Base-by-base conservation (phyloP, 2,888 invertebrate species). In the Osmoderma eremita region DNA sequence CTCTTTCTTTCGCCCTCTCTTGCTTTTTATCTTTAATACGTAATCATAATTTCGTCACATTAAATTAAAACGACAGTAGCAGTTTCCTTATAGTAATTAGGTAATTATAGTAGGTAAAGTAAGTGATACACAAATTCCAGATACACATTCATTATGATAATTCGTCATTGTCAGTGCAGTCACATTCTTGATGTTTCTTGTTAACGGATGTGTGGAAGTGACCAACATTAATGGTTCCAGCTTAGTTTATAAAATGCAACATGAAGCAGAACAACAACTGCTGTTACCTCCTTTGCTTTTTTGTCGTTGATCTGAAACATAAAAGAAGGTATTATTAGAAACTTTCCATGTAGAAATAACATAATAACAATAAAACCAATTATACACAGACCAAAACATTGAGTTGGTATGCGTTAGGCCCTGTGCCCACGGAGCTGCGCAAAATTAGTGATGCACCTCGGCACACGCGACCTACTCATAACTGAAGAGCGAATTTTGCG, bases 211-310 rank as follows among this genome's bases (percentile, higher is more conserved):
- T 36, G 58, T 61, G 58, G 63, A 45, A 42, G 65, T 56, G 65
- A 49, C 48, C 48, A 65, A 42, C 45, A 65, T 49, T 58, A 65
- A 45, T 45, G 58, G 48, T 61, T 36, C 15, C 12, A 24, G 30
- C 48, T 42, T 68, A 45, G 58, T 48, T 68, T 95, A 95, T 91
- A 95, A 90, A 89, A 95, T 94, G 88, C 93, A 92, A 88, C 95
- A 95, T 75, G 94, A 91, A 78, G 94, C 90, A 79, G 94, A 93
- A 88, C 95, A 95, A 89, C 95, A 95, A 90, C 93, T 93, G 87
- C 93, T 94, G 79, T 94, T 93, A 75, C 94, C 94, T 75, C 94
- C 94, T 91, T 95, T 95, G 87, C 94, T 94, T 86, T 95, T 95
- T 86, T 94, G 94, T 86, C 94, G 90, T 88, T 95, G 94, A 91